phyloP scores from a whole-genome alignment of 2,888 invertebrate genomes.

The Caenorhabditis uteleia region DNA sequence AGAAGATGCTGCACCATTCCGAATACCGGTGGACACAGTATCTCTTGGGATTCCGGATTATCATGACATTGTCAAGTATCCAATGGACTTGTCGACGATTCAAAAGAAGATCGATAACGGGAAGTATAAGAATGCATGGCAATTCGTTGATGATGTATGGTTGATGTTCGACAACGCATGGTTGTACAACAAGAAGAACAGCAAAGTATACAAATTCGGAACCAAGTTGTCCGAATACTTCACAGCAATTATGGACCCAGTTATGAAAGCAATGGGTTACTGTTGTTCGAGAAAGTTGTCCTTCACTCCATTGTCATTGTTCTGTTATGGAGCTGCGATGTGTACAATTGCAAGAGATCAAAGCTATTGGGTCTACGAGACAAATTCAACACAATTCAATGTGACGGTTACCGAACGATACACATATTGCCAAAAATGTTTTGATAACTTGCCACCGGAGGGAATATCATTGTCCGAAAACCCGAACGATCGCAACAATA shows the following conservation, averaged over 20 bases:
- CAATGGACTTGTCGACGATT: conserved; percentile 96
- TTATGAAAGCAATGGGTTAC: conserved; percentile 96
- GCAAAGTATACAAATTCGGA: conserved; percentile 94
- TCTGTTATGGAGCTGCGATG: conserved; percentile 96
- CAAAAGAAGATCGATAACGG: conserved; percentile 89
- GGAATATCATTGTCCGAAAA: conserved; percentile 97
- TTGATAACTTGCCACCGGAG: conserved; percentile 85
- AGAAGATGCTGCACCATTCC: conserved; percentile 92
- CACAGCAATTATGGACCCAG: conserved; percentile 95
- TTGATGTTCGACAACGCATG: conserved; percentile 99
- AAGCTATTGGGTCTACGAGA: conserved; percentile 80
- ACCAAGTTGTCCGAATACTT: conserved; percentile 98
- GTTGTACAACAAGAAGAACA: conserved; percentile 97
- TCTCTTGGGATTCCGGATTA: conserved; percentile 73
- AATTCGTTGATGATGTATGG: conserved; percentile 99
- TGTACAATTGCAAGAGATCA: conserved; percentile 98
- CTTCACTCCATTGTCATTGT: conserved; percentile 97
- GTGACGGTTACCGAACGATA: conserved; percentile 84
- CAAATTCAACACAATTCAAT: conserved; percentile 60
- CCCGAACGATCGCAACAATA: conserved; percentile 86
- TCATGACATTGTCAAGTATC: conserved; percentile 76
- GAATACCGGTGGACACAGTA: conserved; percentile 93
- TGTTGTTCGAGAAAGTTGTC: conserved; percentile 98
- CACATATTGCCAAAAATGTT: conserved; percentile 99
- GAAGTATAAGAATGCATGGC: conserved; percentile 95